phyloP scores from a whole-genome alignment of 2,888 invertebrate species.

The Scaptomyza polygonia region DNA sequence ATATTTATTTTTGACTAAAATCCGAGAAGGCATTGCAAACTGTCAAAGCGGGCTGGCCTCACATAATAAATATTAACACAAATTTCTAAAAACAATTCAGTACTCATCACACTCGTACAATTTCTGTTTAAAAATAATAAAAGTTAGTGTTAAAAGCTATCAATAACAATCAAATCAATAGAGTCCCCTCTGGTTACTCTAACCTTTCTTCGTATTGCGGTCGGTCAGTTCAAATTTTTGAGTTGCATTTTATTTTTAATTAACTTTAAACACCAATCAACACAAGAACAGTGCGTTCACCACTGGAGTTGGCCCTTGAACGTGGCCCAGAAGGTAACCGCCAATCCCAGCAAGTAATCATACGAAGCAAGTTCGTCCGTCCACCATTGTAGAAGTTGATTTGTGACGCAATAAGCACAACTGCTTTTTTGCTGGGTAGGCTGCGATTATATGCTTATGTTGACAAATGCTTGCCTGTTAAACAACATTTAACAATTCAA shows the following conservation, averaged over 20 bases:
- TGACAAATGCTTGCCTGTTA: slow-evolving; percentile 42
- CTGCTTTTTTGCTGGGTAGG: background rate
- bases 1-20: background rate
- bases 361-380: background rate
- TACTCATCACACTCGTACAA: slow-evolving; percentile 56
- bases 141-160: slow-evolving; percentile 23
- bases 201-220: slow-evolving; percentile 25
- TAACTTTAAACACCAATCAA: background rate
- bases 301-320: slow-evolving; percentile 5
- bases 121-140: slow-evolving; percentile 42
- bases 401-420: no score
- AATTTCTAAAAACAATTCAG: slow-evolving; percentile 51
- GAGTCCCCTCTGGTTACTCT: slow-evolving; percentile 29
- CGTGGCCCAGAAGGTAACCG: background rate
- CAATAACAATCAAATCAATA: slow-evolving; percentile 22
- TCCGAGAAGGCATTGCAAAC: slow-evolving; percentile 38
- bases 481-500: slow-evolving; percentile 27
- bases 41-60: slow-evolving; percentile 28
- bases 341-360: background rate
- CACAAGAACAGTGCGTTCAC: background rate
- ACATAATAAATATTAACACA: slow-evolving; percentile 41
- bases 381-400: background rate
- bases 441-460: slow-evolving; percentile 16
- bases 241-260: slow-evolving; percentile 27
- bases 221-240: slow-evolving; percentile 33